Conservation (phyloP, 1,140 invertebrate species). For the Oncopeltus fasciatus region DNA sequence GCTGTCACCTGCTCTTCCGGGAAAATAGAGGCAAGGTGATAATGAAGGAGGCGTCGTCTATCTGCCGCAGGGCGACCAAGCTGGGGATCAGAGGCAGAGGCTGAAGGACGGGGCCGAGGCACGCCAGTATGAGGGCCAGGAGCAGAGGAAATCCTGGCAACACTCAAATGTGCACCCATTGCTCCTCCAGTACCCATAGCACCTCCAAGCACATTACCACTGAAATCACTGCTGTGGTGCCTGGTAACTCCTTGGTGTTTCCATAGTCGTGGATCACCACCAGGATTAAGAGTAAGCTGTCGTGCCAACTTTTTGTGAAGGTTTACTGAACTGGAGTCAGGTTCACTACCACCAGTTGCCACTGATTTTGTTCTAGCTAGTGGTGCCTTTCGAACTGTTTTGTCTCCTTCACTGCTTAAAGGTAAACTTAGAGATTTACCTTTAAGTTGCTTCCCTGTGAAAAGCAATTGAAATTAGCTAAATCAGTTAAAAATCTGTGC, state of each 20-base stretch:
- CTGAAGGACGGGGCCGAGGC: slow-evolving; percentile 26
- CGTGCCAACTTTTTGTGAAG: slow-evolving; percentile 64
- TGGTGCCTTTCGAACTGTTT: slow-evolving; percentile 34
- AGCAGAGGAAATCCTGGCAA: slow-evolving; percentile 63
- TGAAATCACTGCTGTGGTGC: slow-evolving; percentile 24
- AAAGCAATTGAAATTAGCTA: no score
- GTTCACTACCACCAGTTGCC: not conserved
- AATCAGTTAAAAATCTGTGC: no score
- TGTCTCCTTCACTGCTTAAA: slow-evolving; percentile 25
- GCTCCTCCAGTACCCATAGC: slow-evolving; percentile 22
- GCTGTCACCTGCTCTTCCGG: slow-evolving; percentile 72
- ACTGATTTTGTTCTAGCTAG: slow-evolving; percentile 40
- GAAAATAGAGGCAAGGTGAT: slow-evolving; percentile 73
- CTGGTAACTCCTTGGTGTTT: slow-evolving; percentile 26
- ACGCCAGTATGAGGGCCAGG: slow-evolving; percentile 47
- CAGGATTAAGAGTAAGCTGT: slow-evolving; percentile 66
- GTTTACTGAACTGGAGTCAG: slow-evolving; percentile 35
- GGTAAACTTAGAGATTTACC: slow-evolving; percentile 34
- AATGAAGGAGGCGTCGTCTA: slow-evolving; percentile 57
- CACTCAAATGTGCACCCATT: slow-evolving; percentile 28
- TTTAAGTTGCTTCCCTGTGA: slow-evolving; percentile 27
- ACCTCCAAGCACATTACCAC: slow-evolving; percentile 28
- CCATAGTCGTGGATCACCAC: slow-evolving; percentile 52
- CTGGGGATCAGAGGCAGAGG: slow-evolving; percentile 25
- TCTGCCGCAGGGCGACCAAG: slow-evolving; percentile 18